Base-by-base conservation (phyloP, 2,113 vertebrate genomes). In the Vidua chalybeata region DNA sequence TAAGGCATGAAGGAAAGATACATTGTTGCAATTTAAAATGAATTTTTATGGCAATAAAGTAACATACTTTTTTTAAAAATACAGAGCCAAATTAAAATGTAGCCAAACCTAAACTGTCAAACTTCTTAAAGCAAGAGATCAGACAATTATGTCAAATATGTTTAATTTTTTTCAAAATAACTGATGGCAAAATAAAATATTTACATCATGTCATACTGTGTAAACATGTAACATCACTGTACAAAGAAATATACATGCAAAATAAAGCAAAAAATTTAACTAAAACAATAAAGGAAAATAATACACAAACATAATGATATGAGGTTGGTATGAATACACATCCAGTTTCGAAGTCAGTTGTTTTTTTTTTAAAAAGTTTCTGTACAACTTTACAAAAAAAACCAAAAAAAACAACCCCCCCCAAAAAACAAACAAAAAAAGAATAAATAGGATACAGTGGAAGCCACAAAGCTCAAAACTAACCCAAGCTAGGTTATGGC, bases 201-300 rank as follows among this genome's bases (percentile, higher is more conserved):
- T 98, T 99, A 99, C 99, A 99, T 98, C 98, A 98, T 97, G 88
- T 98, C 98, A 97, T 98, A 98, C 98, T 98, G 98, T 98, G 99
- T 99, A 98, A 99, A 99, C 98, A 98, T 97, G 97, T 98, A 98
- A 98, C n/a, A 89, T 98, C 97, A 98, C 98, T 99, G 98, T 99
- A 99, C 99, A 99, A 98, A 99, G 98, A 99, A 99, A 99, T 99
- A 98, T 99, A 99, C 99, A 99, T 99, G 99, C 99, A 99, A 99
- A 99, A 98, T 97, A 98, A 99, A 98, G 98, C 97, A 98, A 97
- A 98, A 77, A 98, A 93, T 97, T 97, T 97, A 98, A 98, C 97
- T 98, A 96, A 99, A 98, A 98, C 98, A 92, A 98, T 96, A 98
- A 98, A 98, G 98, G 98, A 98, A 97, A 98, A 97, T 94, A 96